These are phyloP conservation scores for Hippocampus kuda DNA, from an alignment of 2,797 vertebrate genomes.

Conservation along the genomic window DNA sequence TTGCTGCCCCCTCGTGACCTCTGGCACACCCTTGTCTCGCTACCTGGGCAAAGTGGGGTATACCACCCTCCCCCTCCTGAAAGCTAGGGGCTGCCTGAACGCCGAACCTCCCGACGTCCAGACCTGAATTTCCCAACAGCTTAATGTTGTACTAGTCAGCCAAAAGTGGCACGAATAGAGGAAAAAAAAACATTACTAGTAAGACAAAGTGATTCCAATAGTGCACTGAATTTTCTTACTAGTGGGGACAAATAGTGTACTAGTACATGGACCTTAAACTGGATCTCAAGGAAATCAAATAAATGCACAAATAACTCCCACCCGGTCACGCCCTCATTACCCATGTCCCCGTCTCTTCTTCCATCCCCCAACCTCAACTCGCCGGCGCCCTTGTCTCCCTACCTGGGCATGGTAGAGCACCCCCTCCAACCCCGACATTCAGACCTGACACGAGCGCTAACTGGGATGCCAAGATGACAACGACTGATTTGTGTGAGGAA, in stretches of 20 bases:
- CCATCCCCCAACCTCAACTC: too few relatives aligned
- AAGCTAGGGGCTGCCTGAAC: slow-evolving; percentile 72
- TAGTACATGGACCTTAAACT: too few relatives aligned
- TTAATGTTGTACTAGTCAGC: too few relatives aligned
- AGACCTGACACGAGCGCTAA: slow-evolving; percentile 12
- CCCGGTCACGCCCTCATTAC: too few relatives aligned
- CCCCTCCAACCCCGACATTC: slow-evolving; percentile 16
- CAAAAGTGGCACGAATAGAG: too few relatives aligned
- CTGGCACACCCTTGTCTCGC: slow-evolving; percentile 64
- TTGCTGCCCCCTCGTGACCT: slow-evolving; percentile 59
- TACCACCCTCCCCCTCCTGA: slow-evolving; percentile 71
- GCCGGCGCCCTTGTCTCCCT: too few relatives aligned
- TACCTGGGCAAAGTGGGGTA: slow-evolving; percentile 81
- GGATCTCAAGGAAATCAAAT: slow-evolving; percentile 41
- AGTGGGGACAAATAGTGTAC: too few relatives aligned
- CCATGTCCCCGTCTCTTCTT: too few relatives aligned
- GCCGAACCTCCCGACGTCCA: slow-evolving; percentile 69
- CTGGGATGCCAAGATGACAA: slow-evolving; percentile 35
- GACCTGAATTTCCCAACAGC: slow-evolving; percentile 56
- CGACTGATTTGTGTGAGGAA: slow-evolving; percentile 16
- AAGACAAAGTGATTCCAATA: too few relatives aligned
- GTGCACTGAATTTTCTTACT: too few relatives aligned
- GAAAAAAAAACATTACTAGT: too few relatives aligned
- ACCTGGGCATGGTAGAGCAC: too few relatives aligned
- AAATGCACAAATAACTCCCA: slow-evolving; percentile 13